Evolutionary conservation across 2,797 vertebrate species (phyloP), one percentile per base, ranked within the genome.

Genomic region (Steatocranus sp.): DNA sequence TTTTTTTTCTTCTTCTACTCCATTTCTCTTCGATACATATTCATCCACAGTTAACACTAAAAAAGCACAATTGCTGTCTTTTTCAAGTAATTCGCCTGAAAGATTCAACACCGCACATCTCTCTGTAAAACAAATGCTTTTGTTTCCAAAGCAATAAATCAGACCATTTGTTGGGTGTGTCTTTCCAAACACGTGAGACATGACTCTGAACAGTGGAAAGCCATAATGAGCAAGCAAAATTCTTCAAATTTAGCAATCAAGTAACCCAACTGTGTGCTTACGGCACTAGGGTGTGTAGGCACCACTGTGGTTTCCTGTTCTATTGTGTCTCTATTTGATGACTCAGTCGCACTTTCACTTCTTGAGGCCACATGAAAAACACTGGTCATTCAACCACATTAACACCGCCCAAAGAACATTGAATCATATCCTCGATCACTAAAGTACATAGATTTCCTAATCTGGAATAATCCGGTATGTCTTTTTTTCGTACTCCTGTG

Each of bases 321-420:
- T 80, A 90, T 90, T 93, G 90, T 91, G 82, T 91, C 79, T 86
- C 81, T 89, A 88, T 91, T 87, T 88, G 84, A 89, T 95, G 95
- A 96, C 91, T 95, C 95, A 95, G 75, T 85, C 87, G 82, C 80
- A 91, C 92, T 94, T 94, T 95, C 84, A 85, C 88, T 95, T 89
- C 81, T 73, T 75, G 88, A 83, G 27, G 85, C 58, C 56, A 84
- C 83, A 91, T 85, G 79, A 92, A 94, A 88, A 80, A 87, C 85
- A 81, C 83, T 76, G 78, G 85, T 88, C 91, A 91, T 90, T 90
- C 82, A 86, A 82, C 81, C 82, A 76, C 83, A 94, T 86, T 88
- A 91, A 79, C 77, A 75, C 75, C 25, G 68, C 78, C 58, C 82
- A 79, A 78, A 83, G 73, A 78, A 76, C 75, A 32, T 70, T 93